Evolutionary conservation across 2,797 vertebrate species (phyloP), one percentile per base, ranked within the genome.

Genomic region (Eutrigla gurnardus): DNA sequence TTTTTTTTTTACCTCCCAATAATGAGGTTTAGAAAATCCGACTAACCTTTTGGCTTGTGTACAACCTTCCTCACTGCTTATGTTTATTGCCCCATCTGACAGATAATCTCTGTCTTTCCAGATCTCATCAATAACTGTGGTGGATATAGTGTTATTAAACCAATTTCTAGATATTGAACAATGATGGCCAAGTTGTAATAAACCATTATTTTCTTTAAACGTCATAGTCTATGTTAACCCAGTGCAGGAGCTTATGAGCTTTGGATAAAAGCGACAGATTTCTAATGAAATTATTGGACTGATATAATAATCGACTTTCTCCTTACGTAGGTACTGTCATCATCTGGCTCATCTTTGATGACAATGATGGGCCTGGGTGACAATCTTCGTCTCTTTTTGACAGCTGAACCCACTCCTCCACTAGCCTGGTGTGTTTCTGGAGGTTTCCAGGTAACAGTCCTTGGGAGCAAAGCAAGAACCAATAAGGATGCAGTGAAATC

Each of bases 341-440:
- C 87, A 54, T 90, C 90, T 66, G 91, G 89, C 72, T 93, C 92
- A 33, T 93, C 89, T 86, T 92, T 93, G 74, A 93, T 90, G 78
- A 92, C 68, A 40, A 93, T 89, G 78, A 89, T 15, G 4, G 90
- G 90, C 18, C 81, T 88, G 5, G 92, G 89, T 35, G 91, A 93
- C 0, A 61, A 84, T 42, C 72, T 84, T 36, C 72, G 78, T 81
- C 87, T 90, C 36, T 79, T 91, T 70, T 87, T 93, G 45, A 84
- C 73, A 64, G 77, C 82, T 52, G 81, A 84, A 54, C 72, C 54
- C 49, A 54, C 64, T 9, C 72, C 62, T 71, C 58, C 80, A 13
- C 67, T 63, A 1, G 43, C 35, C 69, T 77, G 85, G 7, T 78
- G 87, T 35, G 59, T 70, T 77, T 89, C 86, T 33, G 77, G 60